Evolutionary conservation across 2,797 vertebrate genomes (phyloP).

Genomic region (Leucoraja ocellata): DNA sequence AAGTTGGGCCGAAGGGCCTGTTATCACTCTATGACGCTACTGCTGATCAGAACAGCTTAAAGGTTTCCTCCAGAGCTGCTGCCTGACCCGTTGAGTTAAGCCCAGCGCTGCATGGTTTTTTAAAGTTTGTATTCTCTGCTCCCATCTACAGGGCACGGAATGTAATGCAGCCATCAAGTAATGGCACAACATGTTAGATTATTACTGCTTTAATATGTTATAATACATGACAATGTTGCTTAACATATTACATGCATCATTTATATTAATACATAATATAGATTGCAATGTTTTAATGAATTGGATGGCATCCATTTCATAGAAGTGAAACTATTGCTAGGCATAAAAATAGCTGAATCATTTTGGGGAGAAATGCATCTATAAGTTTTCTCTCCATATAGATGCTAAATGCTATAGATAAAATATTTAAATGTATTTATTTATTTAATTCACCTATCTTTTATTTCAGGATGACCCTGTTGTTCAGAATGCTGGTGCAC

Average conservation of each 20-base stretch:
- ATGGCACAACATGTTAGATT: not conserved
- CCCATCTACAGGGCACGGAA: not conserved
- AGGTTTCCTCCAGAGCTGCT: not conserved
- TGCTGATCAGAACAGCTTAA: not conserved
- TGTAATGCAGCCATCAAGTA: not conserved
- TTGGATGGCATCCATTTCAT: not conserved
- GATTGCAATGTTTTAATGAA: not conserved
- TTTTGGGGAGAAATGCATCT: not conserved
- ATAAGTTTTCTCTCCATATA: not conserved
- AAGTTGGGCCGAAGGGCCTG: no score
- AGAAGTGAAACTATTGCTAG: not conserved
- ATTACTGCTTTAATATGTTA: not conserved
- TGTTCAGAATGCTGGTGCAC: not conserved
- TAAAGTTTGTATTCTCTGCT: not conserved
- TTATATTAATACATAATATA: not conserved
- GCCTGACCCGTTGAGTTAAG: no score
- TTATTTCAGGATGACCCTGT: not conserved
- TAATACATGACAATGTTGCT: not conserved
- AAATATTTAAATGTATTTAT: not conserved
- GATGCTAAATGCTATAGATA: not conserved
- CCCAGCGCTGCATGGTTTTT: no score
- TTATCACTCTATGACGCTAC: not conserved
- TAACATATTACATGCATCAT: not conserved
- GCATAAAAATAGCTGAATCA: not conserved
- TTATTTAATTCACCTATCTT: not conserved